Conservation (phyloP, 2,888 invertebrate species). For the Pristionchus exspectatus region DNA sequence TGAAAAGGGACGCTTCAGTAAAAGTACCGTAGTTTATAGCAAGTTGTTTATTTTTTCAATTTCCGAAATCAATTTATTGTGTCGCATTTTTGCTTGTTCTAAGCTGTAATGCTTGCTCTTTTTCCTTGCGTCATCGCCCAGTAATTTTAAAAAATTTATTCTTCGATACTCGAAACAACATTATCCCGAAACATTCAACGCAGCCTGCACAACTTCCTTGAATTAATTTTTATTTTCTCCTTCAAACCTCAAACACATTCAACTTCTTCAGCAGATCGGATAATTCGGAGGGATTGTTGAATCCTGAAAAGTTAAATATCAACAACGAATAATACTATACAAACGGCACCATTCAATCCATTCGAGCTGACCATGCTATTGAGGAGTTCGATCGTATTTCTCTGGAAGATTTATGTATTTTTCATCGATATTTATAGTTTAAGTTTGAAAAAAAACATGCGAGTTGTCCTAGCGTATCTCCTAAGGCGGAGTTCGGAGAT, state of each 20-base stretch:
- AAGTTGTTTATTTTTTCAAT: too few species aligned
- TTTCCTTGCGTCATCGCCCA: background rate
- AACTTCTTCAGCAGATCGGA: background rate
- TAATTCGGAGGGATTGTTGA: background rate
- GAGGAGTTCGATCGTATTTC: slow-evolving; percentile 19
- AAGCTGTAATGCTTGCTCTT: background rate
- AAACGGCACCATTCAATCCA: background rate
- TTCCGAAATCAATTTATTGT: background rate
- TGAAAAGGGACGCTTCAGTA: too few species aligned
- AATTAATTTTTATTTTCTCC: background rate
- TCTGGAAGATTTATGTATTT: background rate
- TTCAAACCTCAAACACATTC: background rate
- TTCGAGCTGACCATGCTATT: background rate
- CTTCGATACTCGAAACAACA: background rate
- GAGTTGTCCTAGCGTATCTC: background rate
- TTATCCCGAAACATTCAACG: background rate
- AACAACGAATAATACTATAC: background rate
- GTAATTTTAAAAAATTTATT: background rate
- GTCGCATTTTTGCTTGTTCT: background rate
- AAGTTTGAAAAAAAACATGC: background rate
- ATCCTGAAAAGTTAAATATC: background rate
- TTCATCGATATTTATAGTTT: too few species aligned
- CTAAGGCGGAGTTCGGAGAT: background rate
- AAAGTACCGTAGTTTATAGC: too few species aligned
- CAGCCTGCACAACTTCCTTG: background rate